Conservation (phyloP, 23 tunicate genomes). For the Ciona savignyi region DNA sequence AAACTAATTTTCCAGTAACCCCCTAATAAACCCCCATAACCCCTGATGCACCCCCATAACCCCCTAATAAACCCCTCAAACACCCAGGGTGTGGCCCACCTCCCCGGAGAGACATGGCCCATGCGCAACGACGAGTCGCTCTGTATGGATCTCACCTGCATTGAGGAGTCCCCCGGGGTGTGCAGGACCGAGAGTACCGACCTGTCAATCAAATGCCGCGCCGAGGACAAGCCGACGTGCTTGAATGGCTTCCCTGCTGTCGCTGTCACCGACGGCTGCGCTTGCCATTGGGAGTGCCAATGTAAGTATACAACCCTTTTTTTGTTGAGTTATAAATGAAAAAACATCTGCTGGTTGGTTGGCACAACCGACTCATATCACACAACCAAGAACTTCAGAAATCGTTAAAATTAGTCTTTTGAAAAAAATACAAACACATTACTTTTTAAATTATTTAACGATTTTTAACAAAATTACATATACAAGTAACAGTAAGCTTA, state of each 20-base stretch:
- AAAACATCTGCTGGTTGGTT: no score
- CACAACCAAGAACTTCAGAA: no score
- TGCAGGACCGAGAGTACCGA: constrained; percentile 59
- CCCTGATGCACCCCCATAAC: no score
- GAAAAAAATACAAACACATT: no score
- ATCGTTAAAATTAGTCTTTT: no score
- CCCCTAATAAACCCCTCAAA: no score
- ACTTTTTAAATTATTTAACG: no score
- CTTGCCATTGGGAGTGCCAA: constrained; percentile 93
- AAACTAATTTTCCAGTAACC: no score
- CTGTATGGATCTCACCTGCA: constrained; percentile 68
- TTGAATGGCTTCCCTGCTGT: constrained; percentile 73
- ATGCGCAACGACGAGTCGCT: constrained; percentile 75
- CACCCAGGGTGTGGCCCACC: constrained; percentile 27
- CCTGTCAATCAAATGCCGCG: constrained; percentile 27
- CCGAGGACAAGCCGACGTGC: constrained; percentile 62
- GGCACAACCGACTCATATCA: no score
- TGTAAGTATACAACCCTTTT: constrained; percentile 55
- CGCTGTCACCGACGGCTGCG: constrained; percentile 69
- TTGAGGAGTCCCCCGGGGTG: constrained; percentile 42
- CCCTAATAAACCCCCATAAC: no score
- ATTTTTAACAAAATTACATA: no score
- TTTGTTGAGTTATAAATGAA: not conserved
- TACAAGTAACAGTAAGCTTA: no score
- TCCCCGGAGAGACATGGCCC: constrained; percentile 92